Evolutionary conservation across 53 echinoderm and acorn worm genomes (phyloP).

Genomic region (Holothuria leucospilota): DNA sequence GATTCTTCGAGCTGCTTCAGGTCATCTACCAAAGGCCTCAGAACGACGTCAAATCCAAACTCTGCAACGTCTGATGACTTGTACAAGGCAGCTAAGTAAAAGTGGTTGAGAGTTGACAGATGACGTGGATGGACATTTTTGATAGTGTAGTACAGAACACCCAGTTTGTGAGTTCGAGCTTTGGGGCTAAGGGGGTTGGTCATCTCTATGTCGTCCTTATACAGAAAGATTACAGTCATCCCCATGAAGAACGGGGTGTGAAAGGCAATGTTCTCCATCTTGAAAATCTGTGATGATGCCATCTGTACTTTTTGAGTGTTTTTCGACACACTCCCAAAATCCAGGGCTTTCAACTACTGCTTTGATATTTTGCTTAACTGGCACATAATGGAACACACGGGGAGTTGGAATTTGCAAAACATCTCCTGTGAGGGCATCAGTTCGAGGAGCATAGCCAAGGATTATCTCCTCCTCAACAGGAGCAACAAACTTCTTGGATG

Average conservation of each 20-base stretch:
- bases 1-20: conserved; percentile 49
- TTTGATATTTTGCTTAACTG: not conserved
- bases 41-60: conserved; percentile 54
- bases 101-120: conserved; percentile 46
- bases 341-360: not conserved
- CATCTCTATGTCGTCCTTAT: not conserved
- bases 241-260: not conserved
- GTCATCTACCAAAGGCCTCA: conserved; percentile 52
- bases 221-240: not conserved
- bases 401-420: not conserved
- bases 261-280: not conserved
- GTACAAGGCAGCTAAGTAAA: conserved; percentile 46
- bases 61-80: conserved; percentile 55
- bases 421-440: not conserved
- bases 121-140: not conserved
- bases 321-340: not conserved
- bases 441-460: not conserved
- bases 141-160: not conserved
- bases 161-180: not conserved
- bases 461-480: not conserved
- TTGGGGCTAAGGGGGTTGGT: not conserved
- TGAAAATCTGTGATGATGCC: not conserved
- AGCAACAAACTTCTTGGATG: not conserved
- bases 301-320: not conserved
- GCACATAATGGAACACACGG: not conserved